Base-by-base conservation (phyloP, 1,140 invertebrate genomes). In the Chrysopa pallens region DNA sequence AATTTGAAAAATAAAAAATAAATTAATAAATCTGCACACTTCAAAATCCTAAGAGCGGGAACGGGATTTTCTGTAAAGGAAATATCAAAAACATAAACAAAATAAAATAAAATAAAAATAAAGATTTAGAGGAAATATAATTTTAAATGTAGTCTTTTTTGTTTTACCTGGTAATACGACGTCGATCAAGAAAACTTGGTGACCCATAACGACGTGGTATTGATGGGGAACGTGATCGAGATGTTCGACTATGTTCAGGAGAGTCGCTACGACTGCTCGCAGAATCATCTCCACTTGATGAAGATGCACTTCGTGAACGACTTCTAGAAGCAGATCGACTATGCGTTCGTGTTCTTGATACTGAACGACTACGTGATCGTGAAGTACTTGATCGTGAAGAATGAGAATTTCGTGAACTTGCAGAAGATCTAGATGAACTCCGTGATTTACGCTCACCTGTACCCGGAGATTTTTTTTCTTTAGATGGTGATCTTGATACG, bases 171-270 rank as follows among this genome's bases (percentile, higher is more conserved):
- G 89, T 92, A 49, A 93, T 92, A 46, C 88, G 70, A 40, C 89
- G 69, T 53, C 85, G 71, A 56, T 92, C 87, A 29, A 91, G 64
- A 62, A 91, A 91, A 58, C 85, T 89, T 1, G 89, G 89, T 36
- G 87, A 92, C 27, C 88, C 87, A 49, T 81, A 74, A 47, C 88
- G 72, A 38, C 87, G 67, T 17, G 87, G 84, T 62, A 91, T 91
- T 17, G 87, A 91, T 8, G 78, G 80, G 36, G 84, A 88, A 41
- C 83, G 71, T 35, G 78, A 80, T 48, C 78, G 68, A 41, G 68
- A 68, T 9, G 61, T 40, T 48, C 57, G 45, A 60, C 52, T 49
- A 23, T 23, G 40, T 50, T 52, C 56, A 56, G 11, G 15, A 12
- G 51, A 56, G 59, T 57, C 60, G 5, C 17, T 36, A 1, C 53